Evolutionary conservation across 2,113 vertebrate species (phyloP).

Genomic region (Pseudolaguvia tuberculata): DNA sequence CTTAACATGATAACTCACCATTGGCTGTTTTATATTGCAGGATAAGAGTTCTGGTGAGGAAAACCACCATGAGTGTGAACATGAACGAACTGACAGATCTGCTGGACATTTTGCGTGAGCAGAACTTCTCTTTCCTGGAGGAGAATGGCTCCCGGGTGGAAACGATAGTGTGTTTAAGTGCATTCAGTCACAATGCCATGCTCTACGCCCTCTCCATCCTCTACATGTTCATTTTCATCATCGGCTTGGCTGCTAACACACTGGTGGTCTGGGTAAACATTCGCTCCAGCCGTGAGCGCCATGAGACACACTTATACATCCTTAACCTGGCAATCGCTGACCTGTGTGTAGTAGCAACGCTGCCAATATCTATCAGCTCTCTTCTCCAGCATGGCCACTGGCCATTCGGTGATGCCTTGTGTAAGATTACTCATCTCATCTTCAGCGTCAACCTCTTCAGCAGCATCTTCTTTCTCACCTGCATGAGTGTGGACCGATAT

Average conservation of each 20-base stretch:
- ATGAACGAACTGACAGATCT: conserved; percentile 61
- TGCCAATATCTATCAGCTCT: conserved; percentile 83
- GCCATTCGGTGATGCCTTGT: conserved; percentile 80
- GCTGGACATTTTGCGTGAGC: conserved; percentile 69
- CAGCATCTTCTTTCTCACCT: conserved; percentile 89
- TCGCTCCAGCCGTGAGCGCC: conserved; percentile 74
- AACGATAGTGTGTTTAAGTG: conserved; percentile 65
- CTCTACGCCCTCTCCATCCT: conserved; percentile 76
- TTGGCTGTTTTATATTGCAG: conserved; percentile 30
- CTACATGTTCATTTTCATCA: conserved; percentile 86
- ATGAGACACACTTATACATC: conserved; percentile 85
- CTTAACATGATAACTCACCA: conserved; percentile 18
- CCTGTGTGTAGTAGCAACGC: conserved; percentile 81
- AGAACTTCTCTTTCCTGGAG: conserved; percentile 73
- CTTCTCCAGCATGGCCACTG: conserved; percentile 82
- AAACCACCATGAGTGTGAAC: conserved; percentile 55
- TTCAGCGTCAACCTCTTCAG: conserved; percentile 87
- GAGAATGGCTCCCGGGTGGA: conserved; percentile 71
- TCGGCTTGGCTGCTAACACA: conserved; percentile 79
- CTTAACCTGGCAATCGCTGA: conserved; percentile 85
- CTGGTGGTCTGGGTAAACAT: conserved; percentile 86
- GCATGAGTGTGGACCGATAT: conserved; percentile 88
- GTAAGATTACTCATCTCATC: conserved; percentile 83
- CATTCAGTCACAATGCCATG: conserved; percentile 68
- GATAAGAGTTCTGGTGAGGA: background rate